Percentiles rank a stretch among this genome's conserved stretches.
Conservation (phyloP, 2,888 invertebrate species). For the Cabera pusaria region DNA sequence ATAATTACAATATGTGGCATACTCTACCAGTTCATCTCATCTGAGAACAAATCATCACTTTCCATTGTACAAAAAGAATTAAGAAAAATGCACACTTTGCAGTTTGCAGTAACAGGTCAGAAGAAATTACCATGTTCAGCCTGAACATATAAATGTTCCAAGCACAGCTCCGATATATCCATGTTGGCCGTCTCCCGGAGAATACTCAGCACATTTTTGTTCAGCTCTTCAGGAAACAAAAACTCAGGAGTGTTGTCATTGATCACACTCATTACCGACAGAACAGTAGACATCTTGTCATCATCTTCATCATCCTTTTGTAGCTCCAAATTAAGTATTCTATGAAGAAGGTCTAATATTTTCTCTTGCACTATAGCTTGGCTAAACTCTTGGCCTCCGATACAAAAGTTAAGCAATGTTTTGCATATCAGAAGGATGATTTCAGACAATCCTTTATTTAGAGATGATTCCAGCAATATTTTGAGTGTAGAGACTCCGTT, state of each 20-base stretch:
- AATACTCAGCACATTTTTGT: slow-evolving; percentile 85
- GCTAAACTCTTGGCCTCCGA: slow-evolving; percentile 87
- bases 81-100: too few species aligned
- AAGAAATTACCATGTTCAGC: slow-evolving; percentile 88
- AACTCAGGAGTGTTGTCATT: slow-evolving; percentile 85
- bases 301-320: slow-evolving; percentile 79
- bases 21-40: too few species aligned
- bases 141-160: slow-evolving; percentile 90
- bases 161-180: slow-evolving; percentile 89
- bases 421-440: slow-evolving; percentile 88
- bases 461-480: slow-evolving; percentile 59
- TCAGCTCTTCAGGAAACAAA: slow-evolving; percentile 77
- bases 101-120: too few species aligned
- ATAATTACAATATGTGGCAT: too few species aligned
- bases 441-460: slow-evolving; percentile 61
- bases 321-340: slow-evolving; percentile 75
- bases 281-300: slow-evolving; percentile 78
- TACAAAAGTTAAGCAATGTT: slow-evolving; percentile 90
- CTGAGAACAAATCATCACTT: too few species aligned
- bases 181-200: slow-evolving; percentile 86
- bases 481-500: slow-evolving; percentile 78
- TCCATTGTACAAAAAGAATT: too few species aligned
- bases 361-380: slow-evolving; percentile 82
- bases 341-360: slow-evolving; percentile 77
- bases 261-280: slow-evolving; percentile 84